Conservation (phyloP, 2,888 invertebrate genomes). For the Pseudolycoriella hygida region DNA sequence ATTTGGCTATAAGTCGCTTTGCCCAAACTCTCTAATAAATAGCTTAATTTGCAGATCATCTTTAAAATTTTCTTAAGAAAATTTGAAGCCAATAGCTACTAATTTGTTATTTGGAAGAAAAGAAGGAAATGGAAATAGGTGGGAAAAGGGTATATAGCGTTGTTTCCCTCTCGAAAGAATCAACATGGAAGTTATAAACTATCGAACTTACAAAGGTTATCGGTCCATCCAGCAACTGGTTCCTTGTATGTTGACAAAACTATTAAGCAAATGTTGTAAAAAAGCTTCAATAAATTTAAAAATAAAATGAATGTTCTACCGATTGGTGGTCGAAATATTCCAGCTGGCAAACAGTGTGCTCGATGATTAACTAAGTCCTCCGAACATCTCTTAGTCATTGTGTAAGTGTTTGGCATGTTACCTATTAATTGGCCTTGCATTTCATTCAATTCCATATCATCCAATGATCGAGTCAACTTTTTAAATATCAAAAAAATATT, state of each 20-base stretch:
- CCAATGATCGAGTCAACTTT: slow-evolving; percentile 25
- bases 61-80: no score
- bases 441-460: slow-evolving; percentile 25
- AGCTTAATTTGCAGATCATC: no score
- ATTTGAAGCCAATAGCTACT: no score
- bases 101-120: no score
- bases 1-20: no score
- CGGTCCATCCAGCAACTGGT: slow-evolving; percentile 30
- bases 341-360: slow-evolving; percentile 25
- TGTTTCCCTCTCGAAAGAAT: no score
- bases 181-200: no score
- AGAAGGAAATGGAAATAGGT: no score
- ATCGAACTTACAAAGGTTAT: slow-evolving; percentile 20
- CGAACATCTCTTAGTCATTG: slow-evolving; percentile 29
- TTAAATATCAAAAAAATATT: slow-evolving; percentile 2
- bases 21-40: no score
- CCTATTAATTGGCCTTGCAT: slow-evolving; percentile 25
- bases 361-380: slow-evolving; percentile 29
- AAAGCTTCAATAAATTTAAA: not conserved
- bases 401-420: slow-evolving; percentile 29
- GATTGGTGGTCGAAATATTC: slow-evolving; percentile 29
- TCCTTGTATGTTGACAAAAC: slow-evolving; percentile 31
- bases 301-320: slow-evolving; percentile 16
- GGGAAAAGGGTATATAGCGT: no score
- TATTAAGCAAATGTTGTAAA: slow-evolving; percentile 11